Evolutionary conservation across 2,888 invertebrate species (phyloP).

Genomic region (Celastrina argiolus): DNA sequence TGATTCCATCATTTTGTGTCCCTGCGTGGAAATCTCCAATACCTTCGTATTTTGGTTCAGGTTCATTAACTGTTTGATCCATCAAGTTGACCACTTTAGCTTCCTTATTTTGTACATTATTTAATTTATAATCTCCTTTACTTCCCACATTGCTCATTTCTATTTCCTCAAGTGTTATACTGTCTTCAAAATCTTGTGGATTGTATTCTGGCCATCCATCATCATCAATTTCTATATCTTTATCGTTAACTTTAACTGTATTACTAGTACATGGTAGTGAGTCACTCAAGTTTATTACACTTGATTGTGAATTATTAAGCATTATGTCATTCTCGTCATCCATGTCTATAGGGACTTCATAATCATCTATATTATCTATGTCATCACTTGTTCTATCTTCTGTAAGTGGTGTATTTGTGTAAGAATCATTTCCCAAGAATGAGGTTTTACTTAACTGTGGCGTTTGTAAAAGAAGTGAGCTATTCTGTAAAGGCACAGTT

Average conservation of each 20-base stretch:
- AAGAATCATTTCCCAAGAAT: conserved; percentile 46
- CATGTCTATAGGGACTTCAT: conserved; percentile 48
- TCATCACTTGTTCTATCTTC: conserved; percentile 38
- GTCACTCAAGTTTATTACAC: conserved; percentile 51
- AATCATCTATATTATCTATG: conserved; percentile 41
- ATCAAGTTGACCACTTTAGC: conserved; percentile 45
- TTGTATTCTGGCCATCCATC: conserved; percentile 79
- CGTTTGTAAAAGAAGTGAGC: conserved; percentile 66
- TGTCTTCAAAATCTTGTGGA: conserved; percentile 65
- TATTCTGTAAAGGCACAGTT: conserved; percentile 46
- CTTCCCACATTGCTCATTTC: conserved; percentile 8
- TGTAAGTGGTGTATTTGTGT: conserved; percentile 43
- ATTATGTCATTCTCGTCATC: conserved; percentile 49
- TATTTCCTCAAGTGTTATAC: conserved; percentile 37
- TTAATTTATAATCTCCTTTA: conserved; percentile 22
- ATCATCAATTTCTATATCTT: conserved; percentile 60
- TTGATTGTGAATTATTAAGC: conserved; percentile 37
- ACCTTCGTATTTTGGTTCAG: conserved; percentile 53
- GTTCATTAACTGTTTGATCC: conserved; percentile 46
- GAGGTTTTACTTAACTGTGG: conserved; percentile 51
- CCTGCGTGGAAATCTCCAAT: conserved; percentile 79
- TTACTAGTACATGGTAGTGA: conserved; percentile 45
- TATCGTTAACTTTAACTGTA: conserved; percentile 40
- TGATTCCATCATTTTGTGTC: conserved; percentile 82
- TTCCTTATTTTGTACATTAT: neutral